Percentiles rank a stretch among this genome's conserved stretches.
Evolutionary conservation across 2,113 vertebrate species (phyloP).

Genomic region (Lophochroa leadbeateri): DNA sequence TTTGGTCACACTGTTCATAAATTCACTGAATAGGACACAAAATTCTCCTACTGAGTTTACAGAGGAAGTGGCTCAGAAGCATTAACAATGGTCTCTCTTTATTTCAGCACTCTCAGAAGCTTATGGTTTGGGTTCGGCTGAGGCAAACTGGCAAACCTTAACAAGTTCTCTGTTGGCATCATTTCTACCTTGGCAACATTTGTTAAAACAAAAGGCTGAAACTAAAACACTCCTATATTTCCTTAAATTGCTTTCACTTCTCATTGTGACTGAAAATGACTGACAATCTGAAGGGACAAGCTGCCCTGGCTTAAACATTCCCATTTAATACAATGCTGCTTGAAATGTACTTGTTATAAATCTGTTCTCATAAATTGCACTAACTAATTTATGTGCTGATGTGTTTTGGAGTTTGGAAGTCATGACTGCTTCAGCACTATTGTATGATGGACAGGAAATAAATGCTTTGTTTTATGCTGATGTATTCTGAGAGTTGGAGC

Average conservation of each 20-base stretch:
- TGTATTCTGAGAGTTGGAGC: conserved; percentile 40
- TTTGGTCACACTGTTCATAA: too few relatives aligned
- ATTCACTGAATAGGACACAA: too few relatives aligned
- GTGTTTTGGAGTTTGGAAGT: conserved; percentile 30
- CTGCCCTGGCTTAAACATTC: conserved; percentile 12
- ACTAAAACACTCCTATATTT: conserved; percentile 5
- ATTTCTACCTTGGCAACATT: background rate
- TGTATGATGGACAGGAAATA: conserved; percentile 5
- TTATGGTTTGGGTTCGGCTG: background rate
- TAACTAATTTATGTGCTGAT: conserved; percentile 47
- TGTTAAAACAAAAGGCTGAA: background rate
- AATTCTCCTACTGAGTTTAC: too few relatives aligned
- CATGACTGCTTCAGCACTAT: conserved; percentile 32
- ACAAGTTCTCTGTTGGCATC: background rate
- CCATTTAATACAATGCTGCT: conserved; percentile 10
- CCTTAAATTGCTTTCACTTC: background rate
- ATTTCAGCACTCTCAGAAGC: background rate
- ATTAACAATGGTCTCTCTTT: background rate
- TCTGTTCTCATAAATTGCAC: conserved; percentile 39
- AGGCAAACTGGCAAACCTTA: background rate
- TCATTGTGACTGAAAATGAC: background rate
- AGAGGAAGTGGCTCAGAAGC: too few relatives aligned
- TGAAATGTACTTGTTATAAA: conserved; percentile 31
- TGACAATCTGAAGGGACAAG: conserved; percentile 8
- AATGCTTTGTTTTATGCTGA: conserved; percentile 46